Evolutionary conservation across 2,113 vertebrate genomes (phyloP), one percentile per base, ranked within the genome.

Genomic region (Condylura cristata): DNA sequence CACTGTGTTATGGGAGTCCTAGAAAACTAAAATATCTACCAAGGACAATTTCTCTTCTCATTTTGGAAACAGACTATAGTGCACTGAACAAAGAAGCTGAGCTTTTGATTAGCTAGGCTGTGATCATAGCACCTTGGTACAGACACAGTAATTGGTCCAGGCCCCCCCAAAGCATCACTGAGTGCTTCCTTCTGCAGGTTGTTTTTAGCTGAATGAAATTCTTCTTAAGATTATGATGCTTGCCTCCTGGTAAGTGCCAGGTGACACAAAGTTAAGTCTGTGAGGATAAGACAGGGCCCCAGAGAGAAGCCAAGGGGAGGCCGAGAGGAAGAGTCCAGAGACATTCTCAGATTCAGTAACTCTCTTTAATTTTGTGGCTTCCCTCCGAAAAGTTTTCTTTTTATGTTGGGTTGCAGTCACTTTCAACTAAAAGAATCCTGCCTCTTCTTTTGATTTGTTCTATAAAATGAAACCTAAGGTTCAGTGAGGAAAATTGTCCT

Each of bases 391-490:
- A 14, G 6, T 71, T 58, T 94, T 74, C 41, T 24, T 74, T 91
- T 46, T 51, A 51, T 65, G 11, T 61, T 91, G 39, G 32, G 1
- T 22, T 61, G 6, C 16, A 61, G 51, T 51, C 41, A 70, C 26
- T 76, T 81, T 66, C 39, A 66, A n/a, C 56, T 81, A 72, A 82
- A 76, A 63, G 41, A 96, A 91, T 61, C 9, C 60, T 51, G n/a
- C 34, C 20, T 70, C 51, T 41, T 66, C 32, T 72, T 90, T 87
- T 66, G 41, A 79, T 18, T 83, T 65, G 63, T 92, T 8, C 70
- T 65, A 39, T 66, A 46, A 83, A 72, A 87, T 9, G 66, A 10
- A 75, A 58, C 8, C 41, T 41, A 48, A 0, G n/a, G 5, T 37
- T 82, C 14, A 24, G 28, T 37, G n/a, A 78, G 34, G 58, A 3